phyloP scores from a whole-genome alignment of 1,140 invertebrate genomes.

The Adelges cooleyi region DNA sequence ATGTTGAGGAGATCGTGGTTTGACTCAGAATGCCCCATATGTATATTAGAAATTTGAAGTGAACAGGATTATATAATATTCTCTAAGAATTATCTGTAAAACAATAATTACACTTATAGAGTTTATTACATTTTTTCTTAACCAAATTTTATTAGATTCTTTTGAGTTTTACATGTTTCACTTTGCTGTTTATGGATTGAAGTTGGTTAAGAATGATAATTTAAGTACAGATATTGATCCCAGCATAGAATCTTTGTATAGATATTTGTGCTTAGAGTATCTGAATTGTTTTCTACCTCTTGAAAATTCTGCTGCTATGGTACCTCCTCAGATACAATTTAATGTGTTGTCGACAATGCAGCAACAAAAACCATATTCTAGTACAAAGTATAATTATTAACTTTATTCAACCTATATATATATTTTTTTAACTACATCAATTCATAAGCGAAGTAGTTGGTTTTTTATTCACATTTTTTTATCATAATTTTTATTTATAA shows the following conservation, averaged over 20 bases:
- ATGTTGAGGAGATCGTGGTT: background rate
- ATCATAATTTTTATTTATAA: background rate
- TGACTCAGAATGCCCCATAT: no score
- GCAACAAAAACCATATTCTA: background rate
- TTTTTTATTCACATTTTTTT: background rate
- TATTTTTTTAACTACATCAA: background rate
- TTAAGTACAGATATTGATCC: background rate
- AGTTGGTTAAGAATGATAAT: background rate
- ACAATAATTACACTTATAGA: background rate
- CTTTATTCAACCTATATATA: background rate
- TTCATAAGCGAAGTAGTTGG: background rate
- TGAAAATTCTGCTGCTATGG: background rate
- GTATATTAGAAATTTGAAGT: background rate
- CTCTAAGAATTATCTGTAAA: background rate
- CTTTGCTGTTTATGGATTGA: slow-evolving; percentile 6
- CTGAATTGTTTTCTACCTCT: background rate
- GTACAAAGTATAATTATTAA: background rate
- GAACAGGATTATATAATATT: background rate
- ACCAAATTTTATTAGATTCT: background rate
- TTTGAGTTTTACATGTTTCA: slow-evolving; percentile 24
- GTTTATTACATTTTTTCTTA: background rate
- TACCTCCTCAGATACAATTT: background rate
- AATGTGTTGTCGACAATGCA: background rate
- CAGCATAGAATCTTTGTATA: background rate
- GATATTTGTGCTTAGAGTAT: background rate